A percentile compares a stretch with the other conserved stretches of the same genome.
phyloP scores from a whole-genome alignment of 2,113 vertebrate genomes.

The Raja brachyura region DNA sequence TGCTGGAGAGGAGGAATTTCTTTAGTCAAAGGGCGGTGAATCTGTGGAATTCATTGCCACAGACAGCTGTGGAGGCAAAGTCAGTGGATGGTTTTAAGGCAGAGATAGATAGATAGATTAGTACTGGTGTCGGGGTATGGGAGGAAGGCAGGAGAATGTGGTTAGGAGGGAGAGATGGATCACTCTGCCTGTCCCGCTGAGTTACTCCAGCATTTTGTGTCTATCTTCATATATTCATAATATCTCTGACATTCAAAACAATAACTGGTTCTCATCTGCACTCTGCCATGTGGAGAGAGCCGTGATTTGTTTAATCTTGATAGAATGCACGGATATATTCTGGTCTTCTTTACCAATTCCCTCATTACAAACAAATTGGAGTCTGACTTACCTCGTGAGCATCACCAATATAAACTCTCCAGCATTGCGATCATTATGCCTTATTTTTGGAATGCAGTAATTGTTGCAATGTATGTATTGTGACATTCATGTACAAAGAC shows the following conservation, averaged over 20 bases:
- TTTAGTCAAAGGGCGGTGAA: too few species aligned
- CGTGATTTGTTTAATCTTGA: background rate
- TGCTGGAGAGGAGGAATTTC: too few species aligned
- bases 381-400: background rate
- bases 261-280: background rate
- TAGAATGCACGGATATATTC: background rate
- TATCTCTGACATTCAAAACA: background rate
- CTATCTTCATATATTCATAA: background rate
- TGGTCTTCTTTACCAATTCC: background rate
- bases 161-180: too few species aligned
- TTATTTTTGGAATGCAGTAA: background rate
- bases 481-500: background rate
- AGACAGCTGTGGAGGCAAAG: too few species aligned
- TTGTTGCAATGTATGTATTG: background rate
- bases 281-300: background rate
- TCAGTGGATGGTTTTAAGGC: too few species aligned
- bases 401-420: background rate
- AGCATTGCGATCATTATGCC: background rate
- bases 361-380: background rate
- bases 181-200: too few species aligned
- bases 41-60: too few species aligned
- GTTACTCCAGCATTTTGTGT: too few species aligned
- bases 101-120: too few species aligned
- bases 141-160: too few species aligned
- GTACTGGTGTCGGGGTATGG: too few species aligned